Evolutionary conservation across 92 coral and sea anemone species (phyloP).

Genomic region (Isaurus tuberculatus): DNA sequence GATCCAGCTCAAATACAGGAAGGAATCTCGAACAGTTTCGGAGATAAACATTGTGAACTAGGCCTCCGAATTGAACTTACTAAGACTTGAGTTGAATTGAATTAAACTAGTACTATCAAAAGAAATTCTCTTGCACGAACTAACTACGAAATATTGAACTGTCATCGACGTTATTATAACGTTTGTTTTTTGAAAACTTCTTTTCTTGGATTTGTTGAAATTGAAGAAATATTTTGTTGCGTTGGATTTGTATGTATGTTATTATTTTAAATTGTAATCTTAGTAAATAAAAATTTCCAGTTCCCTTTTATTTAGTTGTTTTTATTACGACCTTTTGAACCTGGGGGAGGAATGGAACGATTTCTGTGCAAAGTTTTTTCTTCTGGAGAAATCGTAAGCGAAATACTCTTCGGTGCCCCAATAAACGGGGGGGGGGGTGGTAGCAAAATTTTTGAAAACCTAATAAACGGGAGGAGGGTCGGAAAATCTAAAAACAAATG

Average conservation of each 20-base stretch:
- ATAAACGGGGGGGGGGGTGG: not conserved
- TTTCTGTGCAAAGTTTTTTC: not conserved
- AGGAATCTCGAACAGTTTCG: slow-evolving; percentile 2
- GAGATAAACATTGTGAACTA: slow-evolving; percentile 4
- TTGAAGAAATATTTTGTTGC: not conserved
- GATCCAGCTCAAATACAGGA: not conserved
- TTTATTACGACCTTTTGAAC: slow-evolving; percentile 6
- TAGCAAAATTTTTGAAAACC: not conserved
- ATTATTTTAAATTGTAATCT: not conserved
- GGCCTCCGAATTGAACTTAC: not conserved
- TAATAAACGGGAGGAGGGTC: no score
- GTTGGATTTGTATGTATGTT: not conserved
- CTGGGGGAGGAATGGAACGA: slow-evolving; percentile 4
- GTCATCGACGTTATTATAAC: not conserved
- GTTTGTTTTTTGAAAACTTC: not conserved
- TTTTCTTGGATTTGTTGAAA: slow-evolving; percentile 6
- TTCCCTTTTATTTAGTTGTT: not conserved
- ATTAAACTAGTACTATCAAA: not conserved
- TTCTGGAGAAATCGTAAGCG: slow-evolving; percentile 2
- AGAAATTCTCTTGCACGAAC: not conserved
- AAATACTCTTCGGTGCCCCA: not conserved
- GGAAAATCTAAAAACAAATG: no score
- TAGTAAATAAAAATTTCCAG: not conserved
- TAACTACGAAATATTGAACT: not conserved
- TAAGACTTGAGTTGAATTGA: not conserved